Evolutionary conservation across 2,113 vertebrate genomes (phyloP), one percentile per base, ranked within the genome.

Genomic region (Tetraodon nigroviridis): DNA sequence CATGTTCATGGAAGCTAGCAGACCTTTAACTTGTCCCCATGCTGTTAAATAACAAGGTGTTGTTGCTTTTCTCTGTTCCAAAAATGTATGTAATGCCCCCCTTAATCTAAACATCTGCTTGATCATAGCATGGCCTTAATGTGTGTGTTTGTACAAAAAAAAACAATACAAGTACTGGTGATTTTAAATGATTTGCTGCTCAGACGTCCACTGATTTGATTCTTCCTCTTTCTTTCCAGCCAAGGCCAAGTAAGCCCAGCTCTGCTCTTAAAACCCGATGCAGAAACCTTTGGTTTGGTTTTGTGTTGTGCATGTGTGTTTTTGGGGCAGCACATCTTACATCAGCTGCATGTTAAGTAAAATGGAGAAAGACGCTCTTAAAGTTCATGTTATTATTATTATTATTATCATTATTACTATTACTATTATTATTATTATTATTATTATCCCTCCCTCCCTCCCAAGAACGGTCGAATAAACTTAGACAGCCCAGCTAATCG

Each of bases 291-390:
- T 93, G 92, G 92, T 79, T 89, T 94, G 93, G 87, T 93, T 94
- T 92, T 88, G 92, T 91, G 92, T 95, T 92, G 92, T 96, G 94
- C 93, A 93, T 98, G 94, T 92, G 92, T 93, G 92, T 93, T 89
- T 95, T 92, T 92, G 91, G 90, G 91, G 89, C 91, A 90, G 91
- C 91, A 93, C 92, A 90, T 92, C 91, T 91, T 78, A 89, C 90
- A 89, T 90, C 89, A 90, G 90, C 92, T 94, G 94, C 93, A 94
- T 95, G 94, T 87, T 59, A 81, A 84, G 86, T 89, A 68, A 76
- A 86, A 86, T 84, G 47, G 59, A 76, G 67, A 84, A 67, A 73
- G 71, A 72, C 64, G 69, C 54, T 76, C 70, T 21, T 67, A 59
- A 80, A 83, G 42, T 66, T 76, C 61, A 67, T 57, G 41, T 75